phyloP scores from a whole-genome alignment of 2,888 invertebrate species.

The Empis stercorea region DNA sequence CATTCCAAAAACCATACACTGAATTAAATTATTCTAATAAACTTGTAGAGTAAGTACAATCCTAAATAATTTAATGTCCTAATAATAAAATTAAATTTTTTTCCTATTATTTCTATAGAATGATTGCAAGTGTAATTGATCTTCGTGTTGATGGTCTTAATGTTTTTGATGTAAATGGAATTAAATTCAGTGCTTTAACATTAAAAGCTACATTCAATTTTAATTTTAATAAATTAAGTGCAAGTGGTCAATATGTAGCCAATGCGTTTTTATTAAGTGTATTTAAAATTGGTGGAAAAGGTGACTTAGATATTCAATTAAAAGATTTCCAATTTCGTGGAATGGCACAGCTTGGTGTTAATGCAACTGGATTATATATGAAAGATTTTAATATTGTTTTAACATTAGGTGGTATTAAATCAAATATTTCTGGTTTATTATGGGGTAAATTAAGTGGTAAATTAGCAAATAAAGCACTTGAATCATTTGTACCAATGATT shows the following conservation, averaged over 20 bases:
- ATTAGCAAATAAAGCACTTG: conserved; percentile 5
- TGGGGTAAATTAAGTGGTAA: neutral
- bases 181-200: conserved; percentile 21
- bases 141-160: conserved; percentile 22
- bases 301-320: conserved; percentile 7
- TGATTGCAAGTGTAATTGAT: conserved; percentile 20
- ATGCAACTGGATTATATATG: conserved; percentile 1
- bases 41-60: conserved; percentile 17
- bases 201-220: conserved; percentile 24
- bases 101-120: conserved; percentile 6
- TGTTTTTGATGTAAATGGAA: conserved; percentile 20
- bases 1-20: conserved; percentile 17
- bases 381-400: conserved; percentile 19
- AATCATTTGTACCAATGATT: neutral
- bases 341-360: conserved; percentile 6
- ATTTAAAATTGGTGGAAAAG: conserved; percentile 6
- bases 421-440: conserved; percentile 24
- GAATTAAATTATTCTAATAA: conserved; percentile 12
- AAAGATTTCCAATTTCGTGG: conserved; percentile 7
- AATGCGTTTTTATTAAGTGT: conserved; percentile 10
- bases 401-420: conserved; percentile 20
- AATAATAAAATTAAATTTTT: neutral
- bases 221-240: conserved; percentile 19
- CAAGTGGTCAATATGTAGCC: conserved; percentile 21
- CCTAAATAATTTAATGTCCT: neutral